Evolutionary conservation across 2,113 vertebrate genomes (phyloP), one percentile per base, ranked within the genome.

Genomic region (Hucho hucho): DNA sequence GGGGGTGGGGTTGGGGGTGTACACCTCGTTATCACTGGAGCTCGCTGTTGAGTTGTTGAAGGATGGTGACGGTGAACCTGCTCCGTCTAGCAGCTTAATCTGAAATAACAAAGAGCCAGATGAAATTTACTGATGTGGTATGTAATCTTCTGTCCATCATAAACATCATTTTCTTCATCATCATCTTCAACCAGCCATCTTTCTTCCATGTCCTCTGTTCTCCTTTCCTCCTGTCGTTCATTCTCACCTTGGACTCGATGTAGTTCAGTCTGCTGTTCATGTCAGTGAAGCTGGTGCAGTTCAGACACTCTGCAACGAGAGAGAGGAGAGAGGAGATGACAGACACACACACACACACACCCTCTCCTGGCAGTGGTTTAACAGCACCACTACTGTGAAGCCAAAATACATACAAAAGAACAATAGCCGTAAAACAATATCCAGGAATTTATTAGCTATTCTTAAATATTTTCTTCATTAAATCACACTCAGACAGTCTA

Each of bases 201-300:
- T 56, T 56, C 49, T 16, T 56, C 49, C 49, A 56, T 56, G 32
- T 37, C 1, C 32, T 37, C 49, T 18, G 18, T 16, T 18, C 49
- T 56, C 49, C 16, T 16, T 56, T 56, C 3, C 12, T 16, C 3
- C 16, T 4, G 25, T 25, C 22, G 11, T 70, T 1, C 25, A 18
- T 61, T 4, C 66, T 74, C 87, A 97, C 97, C 95, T 97, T 97
- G 75, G 94, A 93, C 86, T 97, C 96, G 18, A 97, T 91, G 0
- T 84, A 90, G 83, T 90, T 93, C 70, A 98, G 93, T 72, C 96
- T 93, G 85, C 93, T 93, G 0, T 83, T 95, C 94, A 98, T 95
- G 22, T 95, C 90, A 0, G 89, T 93, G 47, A 96, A 94, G 58
- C 92, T 91, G 0, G 96, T 97, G 75, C 97, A 98, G 90, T 98